These are phyloP conservation scores for Upupa epops DNA, from an alignment of 2,113 vertebrate species.

Conservation along the genomic window DNA sequence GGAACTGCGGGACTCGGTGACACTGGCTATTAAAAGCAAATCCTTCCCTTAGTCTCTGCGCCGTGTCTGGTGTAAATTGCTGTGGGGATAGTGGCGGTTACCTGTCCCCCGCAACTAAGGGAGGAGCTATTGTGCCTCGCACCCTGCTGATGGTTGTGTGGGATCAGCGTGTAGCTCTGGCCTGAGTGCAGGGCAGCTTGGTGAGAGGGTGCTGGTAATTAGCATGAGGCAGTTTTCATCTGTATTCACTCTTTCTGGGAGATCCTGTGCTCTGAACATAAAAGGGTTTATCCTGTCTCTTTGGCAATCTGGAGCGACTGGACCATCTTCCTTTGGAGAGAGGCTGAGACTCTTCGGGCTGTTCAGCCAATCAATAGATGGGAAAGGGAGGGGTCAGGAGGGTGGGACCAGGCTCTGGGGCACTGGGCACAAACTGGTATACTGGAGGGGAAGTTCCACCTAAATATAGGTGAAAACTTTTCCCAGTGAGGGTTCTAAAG, in stretches of 20 bases:
- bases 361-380: no score
- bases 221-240: background rate
- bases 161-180: fast-evolving
- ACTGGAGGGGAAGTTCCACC: no score
- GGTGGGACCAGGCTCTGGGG: no score
- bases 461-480: no score
- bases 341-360: no score
- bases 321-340: no score
- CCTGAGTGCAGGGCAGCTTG: no score
- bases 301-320: no score
- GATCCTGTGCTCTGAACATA: no score
- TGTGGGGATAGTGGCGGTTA: fast-evolving
- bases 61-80: background rate
- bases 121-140: fast-evolving
- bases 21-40: background rate
- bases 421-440: no score
- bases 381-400: no score
- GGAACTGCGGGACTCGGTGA: fast-evolving
- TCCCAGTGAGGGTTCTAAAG: no score
- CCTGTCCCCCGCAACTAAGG: background rate
- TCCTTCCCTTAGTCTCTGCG: background rate
- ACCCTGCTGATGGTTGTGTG: fast-evolving
- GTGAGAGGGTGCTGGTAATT: fast-evolving
- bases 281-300: background rate
- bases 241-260: background rate